Evolutionary conservation across 2,888 invertebrate species (phyloP).

Genomic region (Calephelis perditalis): DNA sequence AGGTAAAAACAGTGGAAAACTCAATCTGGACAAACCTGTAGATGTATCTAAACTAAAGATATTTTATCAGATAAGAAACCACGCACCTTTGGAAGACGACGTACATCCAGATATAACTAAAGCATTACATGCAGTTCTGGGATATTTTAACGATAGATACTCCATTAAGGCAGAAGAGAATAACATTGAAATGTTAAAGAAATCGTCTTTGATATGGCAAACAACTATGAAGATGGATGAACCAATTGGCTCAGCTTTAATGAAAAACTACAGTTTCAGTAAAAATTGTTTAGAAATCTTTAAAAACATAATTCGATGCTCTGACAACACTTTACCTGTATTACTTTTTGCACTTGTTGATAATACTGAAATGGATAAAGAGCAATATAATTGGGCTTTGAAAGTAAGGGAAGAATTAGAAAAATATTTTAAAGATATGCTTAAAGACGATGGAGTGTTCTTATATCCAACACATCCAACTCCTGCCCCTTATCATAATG

Average conservation of each 20-base stretch:
- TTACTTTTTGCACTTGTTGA: slow-evolving; percentile 82
- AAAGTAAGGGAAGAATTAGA: slow-evolving; percentile 81
- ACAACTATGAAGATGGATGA: slow-evolving; percentile 83
- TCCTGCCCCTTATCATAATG: slow-evolving; percentile 92
- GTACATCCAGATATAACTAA: slow-evolving; percentile 85
- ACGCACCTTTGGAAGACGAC: slow-evolving; percentile 82
- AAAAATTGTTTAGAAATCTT: slow-evolving; percentile 82
- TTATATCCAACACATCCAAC: slow-evolving; percentile 79
- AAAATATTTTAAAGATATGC: slow-evolving; percentile 45
- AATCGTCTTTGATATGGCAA: slow-evolving; percentile 85
- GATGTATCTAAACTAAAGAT: slow-evolving; percentile 82
- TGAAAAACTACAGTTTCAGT: slow-evolving; percentile 79
- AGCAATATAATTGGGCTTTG: slow-evolving; percentile 77
- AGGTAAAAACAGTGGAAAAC: slow-evolving; percentile 75
- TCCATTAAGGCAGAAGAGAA: slow-evolving; percentile 80
- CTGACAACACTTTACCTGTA: slow-evolving; percentile 91
- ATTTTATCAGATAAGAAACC: slow-evolving; percentile 90
- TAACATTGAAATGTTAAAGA: slow-evolving; percentile 77
- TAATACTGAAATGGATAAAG: slow-evolving; percentile 77
- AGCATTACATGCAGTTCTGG: slow-evolving; percentile 79
- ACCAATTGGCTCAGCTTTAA: slow-evolving; percentile 81
- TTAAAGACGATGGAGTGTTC: too few species aligned
- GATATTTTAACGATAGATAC: slow-evolving; percentile 70
- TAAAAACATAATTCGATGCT: slow-evolving; percentile 85
- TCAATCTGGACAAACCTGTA: slow-evolving; percentile 82